A percentile compares a stretch with the other conserved stretches of the same genome.
phyloP scores from a whole-genome alignment of 2,113 vertebrate species.

The Bucco capensis region DNA sequence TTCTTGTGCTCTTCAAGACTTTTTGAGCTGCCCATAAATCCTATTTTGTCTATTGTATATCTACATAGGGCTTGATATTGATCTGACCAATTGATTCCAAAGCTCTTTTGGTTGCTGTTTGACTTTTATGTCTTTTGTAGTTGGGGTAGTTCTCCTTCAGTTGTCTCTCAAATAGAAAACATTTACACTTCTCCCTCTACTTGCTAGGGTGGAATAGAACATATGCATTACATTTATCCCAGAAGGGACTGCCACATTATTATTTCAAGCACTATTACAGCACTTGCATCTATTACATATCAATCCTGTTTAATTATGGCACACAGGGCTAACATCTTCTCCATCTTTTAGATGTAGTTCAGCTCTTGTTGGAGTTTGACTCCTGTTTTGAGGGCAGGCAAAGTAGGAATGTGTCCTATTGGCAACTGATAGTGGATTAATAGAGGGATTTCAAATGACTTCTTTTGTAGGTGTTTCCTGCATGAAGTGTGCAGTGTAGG shows the following conservation, averaged over 20 bases:
- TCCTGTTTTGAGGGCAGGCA: neutral
- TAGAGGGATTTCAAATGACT: neutral
- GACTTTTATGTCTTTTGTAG: neutral
- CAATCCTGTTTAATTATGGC: neutral
- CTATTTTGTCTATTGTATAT: neutral
- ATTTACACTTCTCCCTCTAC: slow-evolving; percentile 1
- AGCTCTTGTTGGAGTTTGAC: neutral
- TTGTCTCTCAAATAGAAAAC: slow-evolving; percentile 9
- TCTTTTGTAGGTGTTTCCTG: neutral
- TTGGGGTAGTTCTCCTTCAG: neutral
- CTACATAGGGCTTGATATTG: neutral
- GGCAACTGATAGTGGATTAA: neutral
- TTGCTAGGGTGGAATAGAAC: neutral
- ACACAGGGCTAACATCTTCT: neutral
- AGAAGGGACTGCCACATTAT: slow-evolving; percentile 9
- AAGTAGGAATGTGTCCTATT: neutral
- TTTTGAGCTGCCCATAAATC: neutral
- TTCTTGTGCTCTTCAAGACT: neutral
- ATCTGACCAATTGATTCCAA: neutral
- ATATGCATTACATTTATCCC: neutral
- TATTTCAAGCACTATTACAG: slow-evolving; percentile 3
- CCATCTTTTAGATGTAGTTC: neutral
- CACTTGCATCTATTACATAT: neutral
- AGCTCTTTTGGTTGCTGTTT: neutral
- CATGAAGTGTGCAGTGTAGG: neutral